Evolutionary conservation across 2,888 invertebrate species (phyloP), one percentile per base, ranked within the genome.

Genomic region (Chromoteleia sp.): DNA sequence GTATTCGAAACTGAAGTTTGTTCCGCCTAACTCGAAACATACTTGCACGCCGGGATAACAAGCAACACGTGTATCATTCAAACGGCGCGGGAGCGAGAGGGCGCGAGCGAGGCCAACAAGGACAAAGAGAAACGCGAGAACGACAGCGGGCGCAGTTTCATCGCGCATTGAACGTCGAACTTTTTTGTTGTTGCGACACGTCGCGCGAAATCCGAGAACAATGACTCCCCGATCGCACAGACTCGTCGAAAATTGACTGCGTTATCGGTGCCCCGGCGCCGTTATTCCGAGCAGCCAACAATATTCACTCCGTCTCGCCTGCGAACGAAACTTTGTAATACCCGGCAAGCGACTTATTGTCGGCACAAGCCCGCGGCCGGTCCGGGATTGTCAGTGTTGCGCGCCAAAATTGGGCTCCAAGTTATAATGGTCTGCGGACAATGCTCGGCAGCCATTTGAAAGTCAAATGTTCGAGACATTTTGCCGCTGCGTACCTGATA

Each of bases 381-480:
- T 14, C 29, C 45, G 7, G 58, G 39, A 63, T 63, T 33, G 59
- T 59, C 50, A 59, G 52, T 84, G 85, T 87, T 88, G 86, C 86
- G 84, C 87, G 84, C 83, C 85, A 85, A 87, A 88, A 88, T 88
- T 85, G 87, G 86, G 85, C 74, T 83, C 81, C 83, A 76, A 59
- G 76, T 71, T 85, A 83, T 84, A 86, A 82, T 83, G 83, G 74
- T 79, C 76, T 75, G 75, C 65, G 56, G 43, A 61, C 73, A 59
- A 54, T 75, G 68, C 61, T 59, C 41, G 41, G 15, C 36, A 48
- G 54, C 75, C 67, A 88, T 87, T 87, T 87, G 86, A 88, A 88
- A 88, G 86, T 87, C 86, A 87, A 87, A 87, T 87, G 81, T 86
- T 86, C 86, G 83, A 87, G 87, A 87, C 85, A 85, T 87, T 86